These are phyloP conservation scores for Drosophila erecta DNA, from an alignment of 1,140 invertebrate species.

Conservation along the genomic window DNA sequence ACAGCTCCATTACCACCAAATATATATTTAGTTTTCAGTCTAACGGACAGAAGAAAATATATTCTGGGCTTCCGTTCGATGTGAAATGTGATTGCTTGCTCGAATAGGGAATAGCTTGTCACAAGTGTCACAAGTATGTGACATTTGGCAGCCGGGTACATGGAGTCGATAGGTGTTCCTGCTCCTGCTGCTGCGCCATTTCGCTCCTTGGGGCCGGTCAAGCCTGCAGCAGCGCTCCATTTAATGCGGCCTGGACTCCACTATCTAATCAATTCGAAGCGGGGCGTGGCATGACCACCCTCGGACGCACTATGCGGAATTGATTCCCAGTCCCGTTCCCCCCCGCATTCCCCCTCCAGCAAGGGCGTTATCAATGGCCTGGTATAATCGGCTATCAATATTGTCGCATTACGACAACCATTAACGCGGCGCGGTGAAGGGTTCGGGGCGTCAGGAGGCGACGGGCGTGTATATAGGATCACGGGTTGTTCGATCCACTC, in stretches of 20 bases:
- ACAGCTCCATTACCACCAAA: neutral
- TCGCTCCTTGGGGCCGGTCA: constrained; percentile 12
- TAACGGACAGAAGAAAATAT: neutral
- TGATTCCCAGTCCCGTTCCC: constrained; percentile 2
- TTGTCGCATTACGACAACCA: constrained; percentile 35
- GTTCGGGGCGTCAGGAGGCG: neutral
- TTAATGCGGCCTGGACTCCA: constrained; percentile 18
- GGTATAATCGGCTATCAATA: constrained; percentile 26
- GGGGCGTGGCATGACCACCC: constrained; percentile 33
- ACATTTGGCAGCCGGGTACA: neutral
- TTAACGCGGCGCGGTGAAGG: neutral
- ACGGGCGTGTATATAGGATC: constrained; percentile 10
- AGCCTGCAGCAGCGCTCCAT: constrained; percentile 19
- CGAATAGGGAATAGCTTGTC: neutral
- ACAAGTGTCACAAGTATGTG: neutral
- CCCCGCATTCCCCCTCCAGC: neutral
- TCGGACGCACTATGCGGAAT: constrained; percentile 27
- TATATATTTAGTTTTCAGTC: neutral
- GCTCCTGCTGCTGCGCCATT: neutral
- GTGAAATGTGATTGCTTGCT: neutral
- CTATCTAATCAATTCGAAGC: constrained; percentile 22
- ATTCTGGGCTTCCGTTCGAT: neutral
- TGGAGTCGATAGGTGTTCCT: neutral
- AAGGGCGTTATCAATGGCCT: constrained; percentile 20
- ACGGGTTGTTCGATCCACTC: constrained; percentile 25